Conservation (phyloP, 2,888 invertebrate genomes). For the Spatulosminthurus flaviceps region DNA sequence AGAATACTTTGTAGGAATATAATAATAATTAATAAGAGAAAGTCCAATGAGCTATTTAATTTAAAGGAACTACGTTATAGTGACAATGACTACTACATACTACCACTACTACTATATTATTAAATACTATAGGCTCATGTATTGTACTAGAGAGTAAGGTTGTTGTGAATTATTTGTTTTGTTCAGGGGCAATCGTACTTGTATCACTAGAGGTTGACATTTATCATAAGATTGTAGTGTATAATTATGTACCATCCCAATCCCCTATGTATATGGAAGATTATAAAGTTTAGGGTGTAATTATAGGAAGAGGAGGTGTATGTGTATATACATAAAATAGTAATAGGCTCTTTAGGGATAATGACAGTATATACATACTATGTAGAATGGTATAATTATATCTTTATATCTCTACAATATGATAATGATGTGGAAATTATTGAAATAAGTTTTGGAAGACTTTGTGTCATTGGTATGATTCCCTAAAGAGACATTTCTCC, state of each 20-base stretch:
- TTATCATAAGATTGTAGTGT: no score
- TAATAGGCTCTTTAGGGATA: neutral
- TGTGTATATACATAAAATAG: no score
- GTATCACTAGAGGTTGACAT: slow-evolving; percentile 26
- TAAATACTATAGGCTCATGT: neutral
- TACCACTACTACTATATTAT: no score
- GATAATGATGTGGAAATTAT: slow-evolving; percentile 26
- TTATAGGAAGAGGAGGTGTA: neutral
- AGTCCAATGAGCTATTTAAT: slow-evolving; percentile 4
- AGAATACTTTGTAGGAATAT: neutral
- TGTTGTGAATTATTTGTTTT: slow-evolving; percentile 9
- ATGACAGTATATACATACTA: neutral
- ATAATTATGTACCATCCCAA: no score
- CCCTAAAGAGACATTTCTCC: neutral
- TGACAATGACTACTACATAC: slow-evolving; percentile 8
- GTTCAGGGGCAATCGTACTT: slow-evolving; percentile 44
- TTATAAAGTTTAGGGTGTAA: neutral
- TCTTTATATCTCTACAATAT: no score
- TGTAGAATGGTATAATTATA: neutral
- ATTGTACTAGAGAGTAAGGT: neutral
- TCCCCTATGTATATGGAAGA: no score
- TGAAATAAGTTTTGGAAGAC: slow-evolving; percentile 11
- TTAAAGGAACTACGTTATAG: neutral
- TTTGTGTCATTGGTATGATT: slow-evolving; percentile 9
- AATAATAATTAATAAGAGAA: neutral